Evolutionary conservation across 2,797 vertebrate genomes (phyloP).

Genomic region (Pangasius mekongensis): DNA sequence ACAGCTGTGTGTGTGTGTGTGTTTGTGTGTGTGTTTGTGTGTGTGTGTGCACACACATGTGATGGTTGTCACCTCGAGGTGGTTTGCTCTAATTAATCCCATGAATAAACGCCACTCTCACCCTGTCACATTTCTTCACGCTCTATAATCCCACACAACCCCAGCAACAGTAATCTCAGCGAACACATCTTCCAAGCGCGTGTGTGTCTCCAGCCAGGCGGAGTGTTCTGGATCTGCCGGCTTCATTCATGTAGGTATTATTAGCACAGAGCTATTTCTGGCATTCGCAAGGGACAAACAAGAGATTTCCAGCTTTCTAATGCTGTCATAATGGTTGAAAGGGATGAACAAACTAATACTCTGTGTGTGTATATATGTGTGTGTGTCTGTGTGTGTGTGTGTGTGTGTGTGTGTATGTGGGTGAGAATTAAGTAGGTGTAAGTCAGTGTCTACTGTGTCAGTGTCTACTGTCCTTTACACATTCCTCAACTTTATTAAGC

Average conservation of each 20-base stretch:
- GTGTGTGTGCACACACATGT: background rate
- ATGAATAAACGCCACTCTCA: slow-evolving; percentile 12
- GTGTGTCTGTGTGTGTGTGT: slow-evolving; percentile 15
- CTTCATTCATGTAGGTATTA: slow-evolving; percentile 45
- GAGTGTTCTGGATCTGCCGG: slow-evolving; percentile 29
- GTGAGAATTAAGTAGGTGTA: background rate
- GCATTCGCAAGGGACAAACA: slow-evolving; percentile 40
- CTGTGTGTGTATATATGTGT: background rate
- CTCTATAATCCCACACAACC: slow-evolving; percentile 38
- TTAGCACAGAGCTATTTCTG: slow-evolving; percentile 49
- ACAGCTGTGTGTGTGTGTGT: slow-evolving; percentile 11
- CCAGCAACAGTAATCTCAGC: slow-evolving; percentile 32
- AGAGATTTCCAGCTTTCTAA: slow-evolving; percentile 29
- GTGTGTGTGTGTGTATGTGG: background rate
- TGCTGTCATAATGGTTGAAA: slow-evolving; percentile 38
- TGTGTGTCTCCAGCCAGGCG: slow-evolving; percentile 22
- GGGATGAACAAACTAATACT: background rate
- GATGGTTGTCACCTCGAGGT: slow-evolving; percentile 1
- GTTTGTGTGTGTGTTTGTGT: too few species aligned
- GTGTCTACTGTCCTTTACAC: background rate
- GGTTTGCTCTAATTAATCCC: slow-evolving; percentile 49
- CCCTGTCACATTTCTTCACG: slow-evolving; percentile 21
- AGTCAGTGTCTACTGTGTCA: background rate
- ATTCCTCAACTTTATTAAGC: background rate
- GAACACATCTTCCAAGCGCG: slow-evolving; percentile 13